Evolutionary conservation across 2,113 vertebrate species (phyloP).

Genomic region (Ellobius talpinus): DNA sequence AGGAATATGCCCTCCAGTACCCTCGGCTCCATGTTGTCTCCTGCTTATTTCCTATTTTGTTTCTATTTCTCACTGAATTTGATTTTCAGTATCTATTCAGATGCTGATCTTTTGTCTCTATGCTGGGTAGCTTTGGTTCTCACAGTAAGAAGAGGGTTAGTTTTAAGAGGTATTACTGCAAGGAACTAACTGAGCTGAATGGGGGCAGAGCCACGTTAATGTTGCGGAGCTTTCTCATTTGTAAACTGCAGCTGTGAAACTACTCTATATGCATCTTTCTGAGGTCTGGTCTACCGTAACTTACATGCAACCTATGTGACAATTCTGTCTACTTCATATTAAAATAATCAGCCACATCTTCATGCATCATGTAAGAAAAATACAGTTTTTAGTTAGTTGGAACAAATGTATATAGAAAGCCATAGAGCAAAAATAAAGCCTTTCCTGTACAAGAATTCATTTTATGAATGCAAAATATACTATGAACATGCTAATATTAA

Average conservation of each 20-base stretch:
- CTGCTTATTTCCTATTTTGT: background rate
- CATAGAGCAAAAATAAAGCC: background rate
- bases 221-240: background rate
- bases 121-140: background rate
- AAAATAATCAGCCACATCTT: background rate
- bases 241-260: background rate
- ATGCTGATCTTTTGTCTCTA: background rate
- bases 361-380: background rate
- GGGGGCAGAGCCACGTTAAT: background rate
- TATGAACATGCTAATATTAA: background rate
- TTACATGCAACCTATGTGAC: background rate
- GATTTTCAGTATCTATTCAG: constrained; percentile 25
- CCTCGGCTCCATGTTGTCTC: background rate
- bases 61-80: constrained; percentile 34
- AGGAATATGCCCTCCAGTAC: background rate
- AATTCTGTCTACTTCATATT: background rate
- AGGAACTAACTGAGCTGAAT: background rate
- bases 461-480: background rate
- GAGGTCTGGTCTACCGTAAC: background rate
- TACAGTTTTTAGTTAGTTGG: background rate
- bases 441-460: background rate
- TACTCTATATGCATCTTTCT: background rate
- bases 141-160: background rate
- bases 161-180: background rate
- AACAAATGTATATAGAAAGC: background rate